Base-by-base conservation (phyloP, 2,888 invertebrate genomes). In the Autographa gamma region DNA sequence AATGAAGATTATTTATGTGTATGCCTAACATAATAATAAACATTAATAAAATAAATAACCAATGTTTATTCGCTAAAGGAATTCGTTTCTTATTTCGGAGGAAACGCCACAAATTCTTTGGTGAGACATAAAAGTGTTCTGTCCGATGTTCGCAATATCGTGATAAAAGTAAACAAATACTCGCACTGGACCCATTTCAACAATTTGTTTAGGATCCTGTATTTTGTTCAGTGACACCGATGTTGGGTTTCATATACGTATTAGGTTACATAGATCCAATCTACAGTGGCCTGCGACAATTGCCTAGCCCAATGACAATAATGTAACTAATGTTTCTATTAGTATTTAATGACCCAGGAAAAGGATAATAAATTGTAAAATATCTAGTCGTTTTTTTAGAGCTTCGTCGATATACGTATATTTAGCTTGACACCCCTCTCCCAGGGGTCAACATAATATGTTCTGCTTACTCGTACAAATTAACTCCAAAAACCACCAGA, bases 81-180 rank as follows among this genome's bases (percentile, higher is more conserved):
- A 79, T 79, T 63, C 63, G 74, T 77, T 38, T 79, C 79, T 74
- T 71, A 67, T 77, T 70, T 83, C 76, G 76, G 74, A 74, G 73
- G 67, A 79, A 74, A 69, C 66, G 77, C 77, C 75, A 84, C 86
- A 85, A 87, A 88, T 88, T 89, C 79, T 81, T 79, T 73, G 75
- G 72, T 74, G 74, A 71, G 80, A 82, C 78, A 85, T 86, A 85
- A 87, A 89, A 88, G 81, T 88, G 84, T 82, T 84, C 81, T 72
- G 82, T 82, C 83, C 82, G 86, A 85, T 79, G 76, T 75, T 74
- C 85, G 86, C 86, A 89, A 89, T 90, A 88, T 84, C 79, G 63
- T 86, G 85, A 90, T 90, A 90, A 91, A 92, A 88, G 90, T 89
- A 91, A 91, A 90, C 89, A 92, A 89, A 77, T 86, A 88, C 85